These are phyloP conservation scores for Eumacrocentrus americanus DNA, from an alignment of 2,888 invertebrate species.

Conservation along the genomic window DNA sequence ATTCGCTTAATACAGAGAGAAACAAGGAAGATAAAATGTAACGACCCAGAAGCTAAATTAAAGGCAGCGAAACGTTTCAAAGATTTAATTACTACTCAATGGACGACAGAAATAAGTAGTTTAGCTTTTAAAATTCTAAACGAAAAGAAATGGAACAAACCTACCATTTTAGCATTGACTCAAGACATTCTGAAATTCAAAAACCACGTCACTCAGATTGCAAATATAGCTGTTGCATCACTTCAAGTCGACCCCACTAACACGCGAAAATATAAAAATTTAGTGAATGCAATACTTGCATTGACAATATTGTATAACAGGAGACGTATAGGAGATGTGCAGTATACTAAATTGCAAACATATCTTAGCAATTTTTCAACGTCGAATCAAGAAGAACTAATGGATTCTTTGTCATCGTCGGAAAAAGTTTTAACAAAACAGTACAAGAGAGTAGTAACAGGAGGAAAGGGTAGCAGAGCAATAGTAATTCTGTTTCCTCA, in stretches of 20 bases:
- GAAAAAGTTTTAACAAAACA: background rate
- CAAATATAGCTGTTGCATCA: conserved; percentile 1
- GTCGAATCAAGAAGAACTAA: background rate
- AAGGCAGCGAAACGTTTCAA: background rate
- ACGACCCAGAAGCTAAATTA: background rate
- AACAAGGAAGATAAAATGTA: background rate
- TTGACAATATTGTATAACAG: conserved; percentile 16
- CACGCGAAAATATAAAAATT: conserved; percentile 4
- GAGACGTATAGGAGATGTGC: conserved; percentile 15
- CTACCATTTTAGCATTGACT: conserved; percentile 8
- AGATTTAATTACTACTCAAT: conserved; percentile 1
- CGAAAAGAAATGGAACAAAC: conserved; percentile 12
- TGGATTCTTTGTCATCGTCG: conserved; percentile 1
- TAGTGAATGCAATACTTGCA: conserved; percentile 1
- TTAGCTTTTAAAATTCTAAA: conserved; percentile 13
- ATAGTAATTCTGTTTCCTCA: conserved; percentile 7
- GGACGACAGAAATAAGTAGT: conserved; percentile 20
- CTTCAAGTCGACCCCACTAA: background rate
- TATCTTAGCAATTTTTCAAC: conserved; percentile 5
- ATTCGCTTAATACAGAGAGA: background rate
- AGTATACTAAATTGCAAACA: background rate
- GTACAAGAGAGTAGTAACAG: conserved; percentile 6
- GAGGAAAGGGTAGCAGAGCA: conserved; percentile 2
- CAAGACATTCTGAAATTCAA: conserved; percentile 12
- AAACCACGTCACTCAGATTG: conserved; percentile 6